Conservation (phyloP, 2,797 vertebrate species). For the Yasuhikotakia modesta region DNA sequence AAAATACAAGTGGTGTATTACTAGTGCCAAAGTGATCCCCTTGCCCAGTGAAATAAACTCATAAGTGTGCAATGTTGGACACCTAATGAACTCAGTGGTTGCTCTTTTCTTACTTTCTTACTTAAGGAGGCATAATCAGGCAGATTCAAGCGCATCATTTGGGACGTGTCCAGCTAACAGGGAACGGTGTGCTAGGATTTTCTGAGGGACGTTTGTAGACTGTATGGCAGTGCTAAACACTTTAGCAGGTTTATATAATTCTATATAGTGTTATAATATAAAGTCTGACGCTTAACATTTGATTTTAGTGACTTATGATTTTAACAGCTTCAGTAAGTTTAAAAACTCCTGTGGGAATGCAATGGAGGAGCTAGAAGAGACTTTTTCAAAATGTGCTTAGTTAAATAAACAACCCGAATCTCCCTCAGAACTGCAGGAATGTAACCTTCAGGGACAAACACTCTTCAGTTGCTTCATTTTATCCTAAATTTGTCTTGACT, state of each 20-base stretch:
- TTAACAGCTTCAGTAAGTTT: conserved; percentile 30
- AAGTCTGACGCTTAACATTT: conserved; percentile 25
- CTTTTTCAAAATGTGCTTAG: conserved; percentile 8
- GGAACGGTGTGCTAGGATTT: conserved; percentile 22
- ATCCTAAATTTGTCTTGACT: not conserved
- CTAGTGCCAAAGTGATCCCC: too few relatives aligned
- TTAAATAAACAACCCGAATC: conserved; percentile 24
- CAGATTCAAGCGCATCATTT: too few relatives aligned
- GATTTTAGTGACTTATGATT: conserved; percentile 27
- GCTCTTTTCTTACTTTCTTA: not conserved
- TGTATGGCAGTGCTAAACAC: conserved; percentile 4
- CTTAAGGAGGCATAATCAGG: not conserved
- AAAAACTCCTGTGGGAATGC: conserved; percentile 20
- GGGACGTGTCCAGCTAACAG: too few relatives aligned
- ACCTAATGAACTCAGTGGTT: not conserved
- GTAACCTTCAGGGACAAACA: conserved; percentile 10
- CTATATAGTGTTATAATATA: conserved; percentile 31
- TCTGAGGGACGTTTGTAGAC: conserved; percentile 28
- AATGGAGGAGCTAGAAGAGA: not conserved
- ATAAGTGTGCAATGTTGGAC: not conserved
- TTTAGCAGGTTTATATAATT: conserved; percentile 28
- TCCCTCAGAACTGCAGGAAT: conserved; percentile 36
- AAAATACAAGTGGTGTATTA: too few relatives aligned
- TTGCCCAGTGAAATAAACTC: too few relatives aligned
- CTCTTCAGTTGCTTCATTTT: not conserved